Evolutionary conservation across 2,113 vertebrate species (phyloP).

Genomic region (Perca schrenkii): DNA sequence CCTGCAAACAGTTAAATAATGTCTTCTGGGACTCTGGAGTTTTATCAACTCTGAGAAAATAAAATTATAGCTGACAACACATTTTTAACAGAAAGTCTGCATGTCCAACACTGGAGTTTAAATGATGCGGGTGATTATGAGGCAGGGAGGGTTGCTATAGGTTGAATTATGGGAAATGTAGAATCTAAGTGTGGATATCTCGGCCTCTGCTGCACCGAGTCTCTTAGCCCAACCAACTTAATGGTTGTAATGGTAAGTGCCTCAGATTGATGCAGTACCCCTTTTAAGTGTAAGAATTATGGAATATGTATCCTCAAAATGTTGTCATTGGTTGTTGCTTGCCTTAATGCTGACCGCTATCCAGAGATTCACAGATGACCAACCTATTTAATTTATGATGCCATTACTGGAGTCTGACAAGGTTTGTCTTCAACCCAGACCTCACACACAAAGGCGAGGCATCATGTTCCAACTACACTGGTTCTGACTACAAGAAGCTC

Average conservation of each 20-base stretch:
- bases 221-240: background rate
- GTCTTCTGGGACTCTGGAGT: background rate
- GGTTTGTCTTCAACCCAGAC: background rate
- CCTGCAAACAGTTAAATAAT: background rate
- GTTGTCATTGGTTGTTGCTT: background rate
- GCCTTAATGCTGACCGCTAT: background rate
- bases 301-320: background rate
- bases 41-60: background rate
- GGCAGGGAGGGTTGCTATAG: background rate
- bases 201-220: background rate
- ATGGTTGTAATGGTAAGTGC: background rate
- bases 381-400: conserved; percentile 1
- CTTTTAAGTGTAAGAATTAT: background rate
- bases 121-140: background rate
- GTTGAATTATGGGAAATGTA: conserved; percentile 16
- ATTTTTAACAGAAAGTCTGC: background rate
- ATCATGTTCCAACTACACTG: background rate
- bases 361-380: background rate
- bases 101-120: background rate
- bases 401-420: background rate
- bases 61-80: background rate
- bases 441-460: background rate
- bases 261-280: conserved; percentile 5
- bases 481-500: background rate
- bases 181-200: background rate